Evolutionary conservation across 2,113 vertebrate genomes (phyloP).

Genomic region (Aptenodytes forsteri): DNA sequence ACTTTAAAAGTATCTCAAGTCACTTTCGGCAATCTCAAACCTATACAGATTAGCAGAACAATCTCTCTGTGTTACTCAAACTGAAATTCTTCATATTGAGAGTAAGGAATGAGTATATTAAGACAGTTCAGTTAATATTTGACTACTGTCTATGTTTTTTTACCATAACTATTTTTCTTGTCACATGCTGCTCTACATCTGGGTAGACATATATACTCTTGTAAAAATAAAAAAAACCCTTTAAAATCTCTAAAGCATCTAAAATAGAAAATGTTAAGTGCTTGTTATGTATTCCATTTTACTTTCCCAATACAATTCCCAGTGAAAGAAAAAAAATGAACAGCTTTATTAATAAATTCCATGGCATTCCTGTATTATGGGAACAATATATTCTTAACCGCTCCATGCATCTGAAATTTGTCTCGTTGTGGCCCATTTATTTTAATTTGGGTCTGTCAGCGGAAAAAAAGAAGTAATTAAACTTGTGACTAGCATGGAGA

Average conservation of each 20-base stretch:
- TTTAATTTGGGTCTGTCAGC: slow-evolving; percentile 78
- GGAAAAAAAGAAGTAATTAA: slow-evolving; percentile 76
- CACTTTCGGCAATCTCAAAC: background rate
- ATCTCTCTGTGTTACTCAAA: background rate
- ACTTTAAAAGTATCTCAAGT: background rate
- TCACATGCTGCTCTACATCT: background rate
- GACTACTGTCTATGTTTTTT: background rate
- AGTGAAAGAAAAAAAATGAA: background rate
- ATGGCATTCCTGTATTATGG: slow-evolving; percentile 27
- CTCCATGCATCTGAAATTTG: slow-evolving; percentile 69
- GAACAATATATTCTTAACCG: slow-evolving; percentile 66
- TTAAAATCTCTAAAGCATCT: background rate
- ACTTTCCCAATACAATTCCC: background rate
- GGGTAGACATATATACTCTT: background rate
- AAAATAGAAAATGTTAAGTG: background rate
- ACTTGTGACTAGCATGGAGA: slow-evolving; percentile 72
- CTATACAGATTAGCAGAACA: slow-evolving; percentile 6
- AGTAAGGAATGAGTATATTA: background rate
- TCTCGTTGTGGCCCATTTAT: slow-evolving; percentile 77
- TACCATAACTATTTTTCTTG: background rate
- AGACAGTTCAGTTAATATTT: background rate
- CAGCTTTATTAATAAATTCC: slow-evolving; percentile 39
- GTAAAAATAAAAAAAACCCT: background rate
- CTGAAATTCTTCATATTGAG: background rate
- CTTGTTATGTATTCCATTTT: background rate